Evolutionary conservation across 1,140 invertebrate genomes (phyloP), one percentile per base, ranked within the genome.

Genomic region (Manduca sexta): DNA sequence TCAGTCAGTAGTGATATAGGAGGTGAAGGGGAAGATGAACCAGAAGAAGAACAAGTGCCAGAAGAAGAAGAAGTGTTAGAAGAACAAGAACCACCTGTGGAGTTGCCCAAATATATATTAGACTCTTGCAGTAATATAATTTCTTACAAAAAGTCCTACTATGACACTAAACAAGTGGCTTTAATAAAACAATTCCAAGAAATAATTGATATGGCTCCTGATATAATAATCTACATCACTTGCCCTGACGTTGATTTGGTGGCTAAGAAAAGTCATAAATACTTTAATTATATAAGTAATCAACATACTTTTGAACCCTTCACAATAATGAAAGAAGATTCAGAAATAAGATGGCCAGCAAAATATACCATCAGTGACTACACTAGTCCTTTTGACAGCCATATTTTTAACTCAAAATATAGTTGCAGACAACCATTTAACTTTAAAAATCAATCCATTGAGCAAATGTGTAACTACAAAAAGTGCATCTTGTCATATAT

Each of bases 161-260:
- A 58, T 45, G 47, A 45, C 17, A 64, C 71, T 11, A 69, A 70
- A 43, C 63, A 68, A 56, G 37, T 49, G 17, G 43, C 65, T 34
- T 45, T 77, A 8, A 35, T 81, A 5, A 12, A 67, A 11, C 82
- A 85, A 58, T 52, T 75, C 42, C 21, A 74, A 26, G 52, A 70
- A 43, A 39, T 85, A 43, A 71, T 82, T 6, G 56, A 58, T 11
- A 45, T 76, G 11, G 81, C 84, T 40, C 88, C 89, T 5, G 68
- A 86, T 51, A 64, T 90, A 16, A 76, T 90, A 34, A 81, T 91
- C 30, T 86, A 89, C 49, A 62, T 89, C 1, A 76, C 79, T 2
- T 88, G 88, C 49, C 79, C 87, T 14, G 84, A 88, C 52, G 55
- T 44, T n/a, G 90, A 91, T 52, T 62, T 87, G 1, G 37, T 87